Evolutionary conservation across 2,888 invertebrate species (phyloP), one percentile per base, ranked within the genome.

Genomic region (Hyles lineata): DNA sequence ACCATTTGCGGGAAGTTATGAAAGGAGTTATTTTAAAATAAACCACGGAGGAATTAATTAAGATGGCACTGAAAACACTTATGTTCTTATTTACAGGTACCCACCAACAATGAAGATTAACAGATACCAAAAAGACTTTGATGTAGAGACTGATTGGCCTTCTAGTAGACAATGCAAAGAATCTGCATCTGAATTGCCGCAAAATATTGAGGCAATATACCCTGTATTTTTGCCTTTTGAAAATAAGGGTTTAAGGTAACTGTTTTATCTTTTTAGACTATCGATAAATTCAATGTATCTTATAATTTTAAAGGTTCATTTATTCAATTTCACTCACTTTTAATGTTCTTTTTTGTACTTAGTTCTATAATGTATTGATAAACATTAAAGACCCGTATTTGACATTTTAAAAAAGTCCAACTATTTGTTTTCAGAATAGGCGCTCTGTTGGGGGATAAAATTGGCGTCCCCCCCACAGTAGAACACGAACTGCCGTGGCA

Each of bases 401-500:
- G 11, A 5, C 19, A 55, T 52, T 55, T 60, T 15, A 5, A 5
- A 35, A 1, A 63, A 19, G 35, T 9, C 32, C 35, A 69, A 21
- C 58, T 59, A 35, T 15, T 72, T 6, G 32, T 59, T 77, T 78
- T n/a, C 87, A 96, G 96, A 77, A 81, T 96, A 72, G 89, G 87
- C 70, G 85, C 89, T 23, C 89, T 97, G 73, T 88, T 97, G 73
- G 95, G 96, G 2, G 96, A 96, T 52, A 95, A 95, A 71, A 96
- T 97, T 76, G 96, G 96, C 9, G 93, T 97, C 70, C 92, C 95
- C 8, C 89, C 91, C 19, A 92, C 92, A 6, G 94, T 93, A 19
- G 96, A 97, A 82, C 96, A 97, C 80, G 95, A 96, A 62, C 89
- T 97, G 76, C 97, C 97, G 4, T 97, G 97, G 97, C 96, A 97